Percentiles rank a stretch among this genome's conserved stretches.
These are phyloP conservation scores for Tinamus major DNA, from an alignment of 2,797 vertebrate genomes.

Conservation along the genomic window DNA sequence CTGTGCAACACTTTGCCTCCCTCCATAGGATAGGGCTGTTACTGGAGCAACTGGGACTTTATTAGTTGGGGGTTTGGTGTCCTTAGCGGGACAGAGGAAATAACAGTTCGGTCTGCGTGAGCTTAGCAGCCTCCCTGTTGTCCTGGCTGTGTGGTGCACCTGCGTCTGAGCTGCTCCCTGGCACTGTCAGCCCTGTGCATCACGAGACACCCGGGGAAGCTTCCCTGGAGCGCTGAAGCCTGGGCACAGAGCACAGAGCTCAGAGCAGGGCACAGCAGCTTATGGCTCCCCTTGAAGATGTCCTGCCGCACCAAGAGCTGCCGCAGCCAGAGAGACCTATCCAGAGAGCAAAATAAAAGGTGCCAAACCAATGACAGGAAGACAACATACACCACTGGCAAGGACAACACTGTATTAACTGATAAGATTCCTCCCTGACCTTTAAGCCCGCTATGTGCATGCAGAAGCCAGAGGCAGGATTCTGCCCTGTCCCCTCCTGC, in stretches of 20 bases:
- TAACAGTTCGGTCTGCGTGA: background rate
- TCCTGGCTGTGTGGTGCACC: background rate
- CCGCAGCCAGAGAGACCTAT: background rate
- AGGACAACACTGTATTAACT: background rate
- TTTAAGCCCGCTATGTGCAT: background rate
- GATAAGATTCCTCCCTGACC: background rate
- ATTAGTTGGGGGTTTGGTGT: background rate
- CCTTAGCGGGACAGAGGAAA: background rate
- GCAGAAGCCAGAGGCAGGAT: background rate
- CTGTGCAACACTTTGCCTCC: background rate
- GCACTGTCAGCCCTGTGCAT: background rate
- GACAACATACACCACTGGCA: background rate
- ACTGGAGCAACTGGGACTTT: background rate
- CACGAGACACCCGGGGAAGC: constrained; percentile 8
- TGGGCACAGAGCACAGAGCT: background rate
- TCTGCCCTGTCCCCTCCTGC: background rate
- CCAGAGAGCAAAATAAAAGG: background rate
- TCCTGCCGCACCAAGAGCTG: background rate
- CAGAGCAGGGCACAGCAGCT: background rate
- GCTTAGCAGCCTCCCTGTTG: background rate
- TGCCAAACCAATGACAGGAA: constrained; percentile 5
- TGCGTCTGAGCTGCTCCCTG: background rate
- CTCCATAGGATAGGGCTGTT: background rate
- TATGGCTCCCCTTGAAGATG: background rate
- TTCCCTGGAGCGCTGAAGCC: background rate